These are phyloP conservation scores for Cryptus viduatorius DNA, from an alignment of 2,888 invertebrate species.

Conservation along the genomic window DNA sequence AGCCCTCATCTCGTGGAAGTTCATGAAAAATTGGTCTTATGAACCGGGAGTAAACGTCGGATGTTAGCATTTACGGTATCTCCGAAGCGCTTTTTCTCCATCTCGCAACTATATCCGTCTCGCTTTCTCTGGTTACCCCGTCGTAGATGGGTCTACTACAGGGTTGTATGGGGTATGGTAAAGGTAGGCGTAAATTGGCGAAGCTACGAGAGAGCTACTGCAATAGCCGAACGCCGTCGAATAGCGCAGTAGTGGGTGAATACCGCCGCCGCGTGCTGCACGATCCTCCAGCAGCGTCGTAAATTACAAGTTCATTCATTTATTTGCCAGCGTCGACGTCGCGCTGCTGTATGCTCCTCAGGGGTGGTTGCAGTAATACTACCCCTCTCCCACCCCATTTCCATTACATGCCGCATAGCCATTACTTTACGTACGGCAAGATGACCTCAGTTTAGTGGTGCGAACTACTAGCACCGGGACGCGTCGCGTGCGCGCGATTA, in stretches of 20 bases:
- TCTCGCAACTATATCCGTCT: constrained; percentile 5
- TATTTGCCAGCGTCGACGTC: constrained; percentile 66
- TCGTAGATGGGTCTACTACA: constrained; percentile 8
- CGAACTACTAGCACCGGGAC: constrained; percentile 22
- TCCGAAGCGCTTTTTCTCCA: neutral
- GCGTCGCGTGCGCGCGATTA: constrained; percentile 46
- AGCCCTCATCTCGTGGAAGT: constrained; percentile 22
- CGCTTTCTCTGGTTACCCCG: neutral
- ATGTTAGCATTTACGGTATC: constrained; percentile 19
- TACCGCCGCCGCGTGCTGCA: constrained; percentile 53
- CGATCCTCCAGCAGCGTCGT: constrained; percentile 57
- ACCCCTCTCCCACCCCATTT: neutral
- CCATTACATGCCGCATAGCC: constrained; percentile 65
- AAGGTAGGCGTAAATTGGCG: constrained; percentile 49
- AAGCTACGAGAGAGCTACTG: constrained; percentile 31
- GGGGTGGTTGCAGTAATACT: constrained; percentile 51
- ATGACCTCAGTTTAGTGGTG: constrained; percentile 63
- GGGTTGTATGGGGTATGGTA: neutral
- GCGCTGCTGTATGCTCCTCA: constrained; percentile 1
- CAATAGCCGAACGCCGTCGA: neutral
- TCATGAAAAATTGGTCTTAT: constrained; percentile 51
- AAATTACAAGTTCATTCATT: constrained; percentile 76
- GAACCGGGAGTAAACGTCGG: constrained; percentile 9
- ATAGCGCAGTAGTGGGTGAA: constrained; percentile 15
- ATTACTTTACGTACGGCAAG: constrained; percentile 65